Base-by-base conservation (phyloP, 2,888 invertebrate species). In the Netelia inedita region DNA sequence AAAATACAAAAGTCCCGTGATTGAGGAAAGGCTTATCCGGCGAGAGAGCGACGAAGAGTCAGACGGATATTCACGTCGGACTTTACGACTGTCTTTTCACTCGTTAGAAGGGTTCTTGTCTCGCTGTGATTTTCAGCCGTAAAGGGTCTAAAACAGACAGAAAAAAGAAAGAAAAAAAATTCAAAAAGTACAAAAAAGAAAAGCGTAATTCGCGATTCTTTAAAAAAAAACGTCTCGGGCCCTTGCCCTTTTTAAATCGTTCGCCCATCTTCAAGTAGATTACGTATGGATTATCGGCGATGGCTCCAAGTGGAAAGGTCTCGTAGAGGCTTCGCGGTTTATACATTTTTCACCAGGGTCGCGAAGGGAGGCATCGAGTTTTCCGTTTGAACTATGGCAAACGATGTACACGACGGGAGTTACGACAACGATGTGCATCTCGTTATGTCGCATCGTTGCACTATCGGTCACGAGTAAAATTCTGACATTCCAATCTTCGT, bases 11-110 rank as follows among this genome's bases (percentile, higher is more conserved):
- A 82, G 86, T 84, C 28, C 73, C 83, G 81, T 88, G 88, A 89
- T 89, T 88, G 88, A 88, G 88, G 87, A 87, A 88, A 86, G 86
- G 88, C 88, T 88, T 86, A 88, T 87, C 87, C 83, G 66, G 71
- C 85, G 85, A 80, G 83, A 75, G 55, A 55, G 53, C 35, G 50
- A 41, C 35, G 69, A 43, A 16, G 61, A 74, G 76, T 57, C 80
- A 55, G 80, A 76, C 71, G 74, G 55, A 75, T 76, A 81, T 82
- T 82, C 68, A 53, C 65, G 76, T 74, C 80, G 57, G 59, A 76
- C 79, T 72, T 55, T 46, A 43, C 35, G 16, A 76, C 63, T 43
- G 66, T 72, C 72, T 71, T 76, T 85, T 73, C 59, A 68, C 82
- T 87, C 87, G 79, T 86, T 82, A 84, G 74, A 76, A 68, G 55